Evolutionary conservation across 2,888 invertebrate genomes (phyloP).

Genomic region (Griposia aprilina): DNA sequence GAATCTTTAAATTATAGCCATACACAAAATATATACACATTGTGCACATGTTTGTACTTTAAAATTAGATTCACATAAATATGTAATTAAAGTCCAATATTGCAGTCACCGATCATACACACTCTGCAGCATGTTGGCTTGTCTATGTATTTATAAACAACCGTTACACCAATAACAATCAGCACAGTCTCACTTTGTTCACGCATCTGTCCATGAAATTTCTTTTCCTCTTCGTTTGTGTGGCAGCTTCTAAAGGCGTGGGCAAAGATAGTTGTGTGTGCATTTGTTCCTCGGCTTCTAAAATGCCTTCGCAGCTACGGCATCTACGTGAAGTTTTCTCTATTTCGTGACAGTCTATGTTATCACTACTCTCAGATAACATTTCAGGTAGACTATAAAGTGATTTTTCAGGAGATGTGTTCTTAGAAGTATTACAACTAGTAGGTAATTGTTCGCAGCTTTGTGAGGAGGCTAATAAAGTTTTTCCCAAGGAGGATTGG

Average conservation of each 20-base stretch:
- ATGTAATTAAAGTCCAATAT: slow-evolving; percentile 85
- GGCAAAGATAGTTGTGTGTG: slow-evolving; percentile 90
- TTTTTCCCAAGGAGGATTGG: slow-evolving; percentile 85
- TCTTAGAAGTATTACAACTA: slow-evolving; percentile 85
- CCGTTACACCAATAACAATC: slow-evolving; percentile 81
- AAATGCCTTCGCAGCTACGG: slow-evolving; percentile 92
- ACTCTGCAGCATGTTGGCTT: slow-evolving; percentile 81
- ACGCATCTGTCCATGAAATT: slow-evolving; percentile 97
- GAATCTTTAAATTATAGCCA: slow-evolving; percentile 79
- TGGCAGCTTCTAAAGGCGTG: slow-evolving; percentile 90
- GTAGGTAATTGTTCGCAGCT: slow-evolving; percentile 86
- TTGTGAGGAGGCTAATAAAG: slow-evolving; percentile 82
- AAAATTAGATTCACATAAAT: slow-evolving; percentile 85
- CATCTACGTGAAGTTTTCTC: slow-evolving; percentile 85
- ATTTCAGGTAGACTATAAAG: slow-evolving; percentile 86
- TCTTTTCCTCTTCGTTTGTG: slow-evolving; percentile 92
- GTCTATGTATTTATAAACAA: slow-evolving; percentile 64
- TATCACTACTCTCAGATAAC: slow-evolving; percentile 84
- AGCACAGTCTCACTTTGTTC: slow-evolving; percentile 95
- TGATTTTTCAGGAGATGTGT: slow-evolving; percentile 85
- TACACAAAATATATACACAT: slow-evolving; percentile 88
- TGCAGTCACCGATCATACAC: slow-evolving; percentile 83
- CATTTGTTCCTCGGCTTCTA: slow-evolving; percentile 89
- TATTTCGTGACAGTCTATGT: slow-evolving; percentile 79
- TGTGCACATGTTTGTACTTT: slow-evolving; percentile 90